Evolutionary conservation across 64 coral and sea anemone species (phyloP).

Genomic region (Porites lutea): DNA sequence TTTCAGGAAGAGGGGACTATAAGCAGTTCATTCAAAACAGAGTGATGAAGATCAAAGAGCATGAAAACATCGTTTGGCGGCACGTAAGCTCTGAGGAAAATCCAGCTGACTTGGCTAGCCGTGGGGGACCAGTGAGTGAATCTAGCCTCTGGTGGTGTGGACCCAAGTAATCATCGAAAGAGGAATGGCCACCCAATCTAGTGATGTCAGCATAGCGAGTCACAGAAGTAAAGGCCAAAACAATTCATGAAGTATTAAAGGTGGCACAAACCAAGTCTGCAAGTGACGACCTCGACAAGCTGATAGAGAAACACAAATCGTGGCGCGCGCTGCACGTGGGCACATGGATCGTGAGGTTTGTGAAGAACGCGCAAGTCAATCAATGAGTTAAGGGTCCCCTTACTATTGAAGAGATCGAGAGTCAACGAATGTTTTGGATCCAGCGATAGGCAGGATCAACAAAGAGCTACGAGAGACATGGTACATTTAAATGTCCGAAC

Average conservation of each 20-base stretch:
- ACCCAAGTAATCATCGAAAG: not conserved
- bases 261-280: not conserved
- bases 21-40: not conserved
- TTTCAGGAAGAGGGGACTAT: not conserved
- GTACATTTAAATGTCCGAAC: conserved; percentile 12
- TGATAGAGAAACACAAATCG: conserved; percentile 30
- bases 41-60: conserved; percentile 36
- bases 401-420: conserved; percentile 45
- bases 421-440: conserved; percentile 60
- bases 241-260: not conserved
- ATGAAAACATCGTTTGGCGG: conserved; percentile 43
- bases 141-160: not conserved
- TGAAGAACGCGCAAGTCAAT: conserved; percentile 45
- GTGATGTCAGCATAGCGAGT: not conserved
- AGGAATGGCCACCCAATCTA: not conserved
- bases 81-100: conserved; percentile 63
- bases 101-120: conserved; percentile 59
- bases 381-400: conserved; percentile 7
- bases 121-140: not conserved
- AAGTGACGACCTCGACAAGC: conserved; percentile 1
- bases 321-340: conserved; percentile 52
- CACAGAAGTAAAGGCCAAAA: not conserved
- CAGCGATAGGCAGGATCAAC: not conserved
- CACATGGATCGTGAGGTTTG: conserved; percentile 59
- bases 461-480: conserved; percentile 11